A percentile compares a stretch with the other conserved stretches of the same genome.
These are phyloP conservation scores for Aspidoscelis tigris DNA, from an alignment of 2,113 vertebrate genomes.

Conservation along the genomic window DNA sequence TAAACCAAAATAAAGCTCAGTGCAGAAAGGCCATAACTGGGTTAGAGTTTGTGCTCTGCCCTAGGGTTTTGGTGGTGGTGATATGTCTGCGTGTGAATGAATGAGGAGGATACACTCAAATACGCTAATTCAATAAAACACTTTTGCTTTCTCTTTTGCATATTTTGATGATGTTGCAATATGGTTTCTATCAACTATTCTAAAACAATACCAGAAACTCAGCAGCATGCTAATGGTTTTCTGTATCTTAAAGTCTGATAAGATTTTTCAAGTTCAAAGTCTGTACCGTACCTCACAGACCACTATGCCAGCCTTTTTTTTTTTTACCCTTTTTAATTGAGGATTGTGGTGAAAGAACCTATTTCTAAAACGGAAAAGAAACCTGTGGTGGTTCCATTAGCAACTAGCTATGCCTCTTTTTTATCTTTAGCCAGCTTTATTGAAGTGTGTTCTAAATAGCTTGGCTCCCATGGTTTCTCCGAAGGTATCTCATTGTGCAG, in stretches of 20 bases:
- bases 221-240: not conserved
- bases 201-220: not conserved
- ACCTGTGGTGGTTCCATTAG: constrained; percentile 30
- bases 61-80: too few relatives aligned
- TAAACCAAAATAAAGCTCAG: too few relatives aligned
- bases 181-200: not conserved
- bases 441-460: constrained; percentile 40
- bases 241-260: not conserved
- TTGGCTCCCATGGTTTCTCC: constrained; percentile 48
- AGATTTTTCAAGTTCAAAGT: not conserved
- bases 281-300: not conserved
- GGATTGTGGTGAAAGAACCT: constrained; percentile 12
- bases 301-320: constrained; percentile 21
- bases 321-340: constrained; percentile 20
- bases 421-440: constrained; percentile 42
- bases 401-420: constrained; percentile 29
- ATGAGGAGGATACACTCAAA: not conserved
- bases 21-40: too few relatives aligned
- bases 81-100: not conserved
- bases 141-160: not conserved
- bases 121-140: not conserved
- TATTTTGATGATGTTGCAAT: not conserved
- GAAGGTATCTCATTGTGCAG: constrained; percentile 21
- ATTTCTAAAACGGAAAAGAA: constrained; percentile 35
- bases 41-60: too few relatives aligned